Base-by-base conservation (phyloP, 30 jellyfish, hydroid and myxozoan genomes). In the Morbakka virulenta region DNA sequence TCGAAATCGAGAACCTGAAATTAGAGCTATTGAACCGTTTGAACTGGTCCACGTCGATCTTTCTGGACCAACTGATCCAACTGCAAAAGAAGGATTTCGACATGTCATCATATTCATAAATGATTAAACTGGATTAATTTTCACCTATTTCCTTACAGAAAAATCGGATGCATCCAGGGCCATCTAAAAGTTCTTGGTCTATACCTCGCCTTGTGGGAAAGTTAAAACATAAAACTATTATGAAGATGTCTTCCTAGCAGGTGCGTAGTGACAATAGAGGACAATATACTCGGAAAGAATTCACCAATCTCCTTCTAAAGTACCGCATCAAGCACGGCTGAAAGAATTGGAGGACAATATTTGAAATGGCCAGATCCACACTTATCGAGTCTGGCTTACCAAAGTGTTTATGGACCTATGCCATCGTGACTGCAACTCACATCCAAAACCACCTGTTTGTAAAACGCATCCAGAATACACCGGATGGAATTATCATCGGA, bases 321-420 rank as follows among this genome's bases (percentile, higher is more conserved):
- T 12, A 35, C 77, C n/a, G 32, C 14, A 69, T 69, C 11, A 69
- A 69, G 32, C 81, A 69, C 78, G 78, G 67, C 77, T 14, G 77
- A 65, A 22, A 20, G 77, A 65, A 2, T 17, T 65, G 77, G 65
- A 22, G 77, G 31, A 20, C 17, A 12, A 11, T 65, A 28, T 28
- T 65, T 3, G 67, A 65, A 28, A 65, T 65, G 77, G 66, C 67
- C 66, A 65, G 77, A 41, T 9, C 13, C 17, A 4, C 57, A 41
- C 17, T 41, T 4, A 9, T 41, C 17, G 57, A 41, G 13, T 41
- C 57, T 6, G 17, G 17, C 17, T 41, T 41, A 41, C 57, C 57
- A 41, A 41, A 41, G 17, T 41, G 9, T 17, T 41, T 41, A 17
- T 41, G 57, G 57, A 41, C 57, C 9, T 41, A 41, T 41, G 57